Conservation (phyloP, 1,140 invertebrate genomes). For the Trichomalopsis sarcophagae region DNA sequence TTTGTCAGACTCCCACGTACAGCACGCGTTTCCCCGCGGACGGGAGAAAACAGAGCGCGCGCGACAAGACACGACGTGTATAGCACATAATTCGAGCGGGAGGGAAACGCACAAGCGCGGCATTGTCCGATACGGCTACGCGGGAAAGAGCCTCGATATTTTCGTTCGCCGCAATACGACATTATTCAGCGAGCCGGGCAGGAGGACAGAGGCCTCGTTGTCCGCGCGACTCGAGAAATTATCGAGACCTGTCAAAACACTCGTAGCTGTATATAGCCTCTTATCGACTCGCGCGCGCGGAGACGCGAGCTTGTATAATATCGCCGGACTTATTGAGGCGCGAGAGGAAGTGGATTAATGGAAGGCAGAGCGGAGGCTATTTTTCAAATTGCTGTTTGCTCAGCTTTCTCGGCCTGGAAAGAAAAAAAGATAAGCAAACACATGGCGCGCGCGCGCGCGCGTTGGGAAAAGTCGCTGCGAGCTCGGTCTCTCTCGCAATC, state of each 20-base stretch:
- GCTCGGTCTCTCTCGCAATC: not conserved
- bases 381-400: not conserved
- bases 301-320: not conserved
- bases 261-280: conserved; percentile 3
- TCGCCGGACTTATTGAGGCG: not conserved
- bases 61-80: not conserved
- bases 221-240: conserved; percentile 52
- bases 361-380: not conserved
- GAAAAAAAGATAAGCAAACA: conserved; percentile 11
- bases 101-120: conserved; percentile 6
- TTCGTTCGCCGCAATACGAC: conserved; percentile 38
- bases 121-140: conserved; percentile 22
- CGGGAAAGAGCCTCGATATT: conserved; percentile 30
- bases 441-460: not conserved
- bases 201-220: conserved; percentile 37
- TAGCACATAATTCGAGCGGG: not conserved
- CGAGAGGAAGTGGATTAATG: too few relatives aligned
- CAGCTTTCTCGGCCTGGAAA: not conserved
- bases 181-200: not conserved
- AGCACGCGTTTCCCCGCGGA: too few relatives aligned
- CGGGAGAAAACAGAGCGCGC: not conserved
- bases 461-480: not conserved
- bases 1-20: too few relatives aligned
- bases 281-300: conserved; percentile 52
- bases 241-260: conserved; percentile 61